A percentile compares a stretch with the other conserved stretches of the same genome.
phyloP scores from a whole-genome alignment of 2,888 invertebrate genomes.

The Rhingia campestris region DNA sequence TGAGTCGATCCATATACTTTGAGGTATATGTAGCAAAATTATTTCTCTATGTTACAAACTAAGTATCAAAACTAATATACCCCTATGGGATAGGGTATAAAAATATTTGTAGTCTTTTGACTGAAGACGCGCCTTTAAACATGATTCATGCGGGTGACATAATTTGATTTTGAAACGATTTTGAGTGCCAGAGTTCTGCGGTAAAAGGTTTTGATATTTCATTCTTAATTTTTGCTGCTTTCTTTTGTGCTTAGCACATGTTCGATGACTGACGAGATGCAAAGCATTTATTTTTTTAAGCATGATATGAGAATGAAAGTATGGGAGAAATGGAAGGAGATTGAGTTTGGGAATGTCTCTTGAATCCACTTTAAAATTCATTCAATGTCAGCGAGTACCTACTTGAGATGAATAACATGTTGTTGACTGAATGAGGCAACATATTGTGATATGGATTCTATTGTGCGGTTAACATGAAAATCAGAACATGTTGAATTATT shows the following conservation, averaged over 20 bases:
- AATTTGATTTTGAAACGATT: constrained; percentile 69
- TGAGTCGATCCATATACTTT: too few relatives aligned
- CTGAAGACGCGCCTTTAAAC: constrained; percentile 47
- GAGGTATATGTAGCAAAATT: too few relatives aligned
- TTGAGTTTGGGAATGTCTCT: constrained; percentile 18
- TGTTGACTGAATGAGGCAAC: constrained; percentile 10
- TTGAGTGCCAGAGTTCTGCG: constrained; percentile 52
- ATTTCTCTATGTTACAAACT: too few relatives aligned
- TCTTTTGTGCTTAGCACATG: constrained; percentile 1
- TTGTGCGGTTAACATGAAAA: constrained; percentile 6
- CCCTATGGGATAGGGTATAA: too few relatives aligned
- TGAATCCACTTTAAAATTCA: constrained; percentile 33
- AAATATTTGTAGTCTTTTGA: too few relatives aligned
- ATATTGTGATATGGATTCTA: constrained; percentile 24
- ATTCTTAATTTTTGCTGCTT: constrained; percentile 12
- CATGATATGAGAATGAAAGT: too few relatives aligned
- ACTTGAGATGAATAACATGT: constrained; percentile 24
- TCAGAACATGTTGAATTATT: constrained; percentile 10
- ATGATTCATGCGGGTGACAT: constrained; percentile 68
- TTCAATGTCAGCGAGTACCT: constrained; percentile 37
- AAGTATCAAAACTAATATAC: too few relatives aligned
- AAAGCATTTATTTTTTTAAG: constrained; percentile 1
- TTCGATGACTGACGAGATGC: background rate
- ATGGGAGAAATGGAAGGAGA: background rate
- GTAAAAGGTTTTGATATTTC: constrained; percentile 47